phyloP scores from a whole-genome alignment of 2,113 vertebrate genomes.

The Istiophorus platypterus region DNA sequence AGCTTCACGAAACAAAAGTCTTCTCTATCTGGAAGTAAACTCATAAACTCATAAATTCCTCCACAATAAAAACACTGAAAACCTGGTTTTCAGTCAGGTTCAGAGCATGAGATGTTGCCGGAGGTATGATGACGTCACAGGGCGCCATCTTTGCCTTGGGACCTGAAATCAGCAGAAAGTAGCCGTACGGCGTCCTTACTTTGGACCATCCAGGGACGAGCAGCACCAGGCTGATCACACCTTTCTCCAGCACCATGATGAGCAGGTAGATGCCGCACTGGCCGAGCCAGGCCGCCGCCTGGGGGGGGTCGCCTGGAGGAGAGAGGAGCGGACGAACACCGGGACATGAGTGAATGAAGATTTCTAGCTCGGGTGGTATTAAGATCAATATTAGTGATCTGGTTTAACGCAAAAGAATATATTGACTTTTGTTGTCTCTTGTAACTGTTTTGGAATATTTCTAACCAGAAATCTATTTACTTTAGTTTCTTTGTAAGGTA shows the following conservation, averaged over 20 bases:
- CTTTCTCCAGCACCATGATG: slow-evolving; percentile 87
- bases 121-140: neutral
- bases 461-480: neutral
- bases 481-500: no score
- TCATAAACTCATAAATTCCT: no score
- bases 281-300: slow-evolving; percentile 82
- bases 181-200: slow-evolving; percentile 65
- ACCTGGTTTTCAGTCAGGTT: neutral
- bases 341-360: no score
- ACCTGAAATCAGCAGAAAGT: neutral
- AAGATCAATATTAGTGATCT: no score
- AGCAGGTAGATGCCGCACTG: slow-evolving; percentile 86
- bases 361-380: no score
- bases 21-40: neutral
- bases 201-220: slow-evolving; percentile 86
- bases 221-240: slow-evolving; percentile 81
- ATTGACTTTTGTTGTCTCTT: no score
- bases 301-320: slow-evolving; percentile 81
- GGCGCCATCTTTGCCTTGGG: neutral
- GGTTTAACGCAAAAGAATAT: no score
- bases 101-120: neutral
- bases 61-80: neutral
- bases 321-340: neutral
- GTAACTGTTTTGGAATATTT: no score
- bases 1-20: neutral